phyloP scores from a whole-genome alignment of 2,888 invertebrate species.

The Teleiodes luculella region DNA sequence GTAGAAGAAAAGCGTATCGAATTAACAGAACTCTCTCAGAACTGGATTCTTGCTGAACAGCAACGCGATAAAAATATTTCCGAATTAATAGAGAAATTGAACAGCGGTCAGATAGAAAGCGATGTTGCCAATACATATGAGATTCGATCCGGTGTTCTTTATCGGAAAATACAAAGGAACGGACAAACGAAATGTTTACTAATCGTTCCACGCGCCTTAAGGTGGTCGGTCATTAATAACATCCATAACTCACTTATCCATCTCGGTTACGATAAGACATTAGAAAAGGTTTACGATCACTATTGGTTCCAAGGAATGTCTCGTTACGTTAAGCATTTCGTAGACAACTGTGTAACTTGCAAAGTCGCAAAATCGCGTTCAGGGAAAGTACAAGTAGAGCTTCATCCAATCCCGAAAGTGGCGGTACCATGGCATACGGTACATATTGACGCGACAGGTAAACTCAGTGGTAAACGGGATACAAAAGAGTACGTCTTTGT shows the following conservation, averaged over 20 bases:
- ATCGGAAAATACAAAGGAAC: conserved; percentile 16
- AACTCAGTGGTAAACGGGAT: conserved; percentile 24
- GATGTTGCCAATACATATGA: conserved; percentile 13
- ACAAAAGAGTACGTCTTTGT: conserved; percentile 33
- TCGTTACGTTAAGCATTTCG: conserved; percentile 30
- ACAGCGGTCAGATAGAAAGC: neutral
- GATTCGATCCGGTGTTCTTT: conserved; percentile 9
- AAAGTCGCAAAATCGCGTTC: too few relatives aligned
- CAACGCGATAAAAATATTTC: neutral
- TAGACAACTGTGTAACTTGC: conserved; percentile 34
- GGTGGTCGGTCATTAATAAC: conserved; percentile 29
- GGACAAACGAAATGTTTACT: conserved; percentile 9
- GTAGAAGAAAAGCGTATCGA: neutral
- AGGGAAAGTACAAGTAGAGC: conserved; percentile 29
- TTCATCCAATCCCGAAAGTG: too few relatives aligned
- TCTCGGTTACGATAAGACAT: conserved; percentile 22
- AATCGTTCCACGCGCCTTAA: conserved; percentile 24
- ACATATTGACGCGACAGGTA: conserved; percentile 30
- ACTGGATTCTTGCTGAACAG: conserved; percentile 3
- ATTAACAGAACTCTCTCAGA: neutral
- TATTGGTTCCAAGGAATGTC: conserved; percentile 32
- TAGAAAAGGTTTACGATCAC: conserved; percentile 25
- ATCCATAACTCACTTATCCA: conserved; percentile 25
- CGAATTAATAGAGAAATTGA: neutral
- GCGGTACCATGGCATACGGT: too few relatives aligned